Base-by-base conservation (phyloP, 2,888 invertebrate species). In the Megalurothrips usitatus region DNA sequence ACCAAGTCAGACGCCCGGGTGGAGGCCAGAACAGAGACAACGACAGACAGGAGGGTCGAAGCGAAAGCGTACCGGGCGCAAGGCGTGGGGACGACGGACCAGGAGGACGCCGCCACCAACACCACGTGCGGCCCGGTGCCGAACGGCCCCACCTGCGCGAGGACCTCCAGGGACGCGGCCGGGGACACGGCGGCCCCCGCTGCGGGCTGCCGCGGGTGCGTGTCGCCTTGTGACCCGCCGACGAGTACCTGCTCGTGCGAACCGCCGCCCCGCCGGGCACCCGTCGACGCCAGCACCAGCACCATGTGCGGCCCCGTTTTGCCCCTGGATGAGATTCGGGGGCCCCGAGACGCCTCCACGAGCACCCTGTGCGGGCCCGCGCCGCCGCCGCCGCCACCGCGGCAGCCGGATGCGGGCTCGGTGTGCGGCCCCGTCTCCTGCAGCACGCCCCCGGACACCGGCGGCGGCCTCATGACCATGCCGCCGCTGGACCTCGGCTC, bases 31-130 rank as follows among this genome's bases (percentile, higher is more conserved):
- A 4, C 34, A 6, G 34, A 43, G 34, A 6, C 34, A 4, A 2
- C 3, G 34, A 6, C 34, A 6, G 34, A 43, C 3, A 6, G 3
- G 6, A 43, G 34, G 6, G 34, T 43, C 6, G 34, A 43, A 43
- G 58, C 14, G 14, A 58, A 26, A 26, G 26, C 68, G 68, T 75
- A 75, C 26, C 68, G 23, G 0, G 68, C 68, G 68, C 68, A 26
- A n/a, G 68, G 68, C 68, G 68, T 75, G 68, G 68, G 68, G 23
- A 75, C 68, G 23, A 75, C 68, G 68, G 68, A 75, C 68, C 68
- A 75, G 26, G 68, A 75, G 68, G 68, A 75, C 68, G 68, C 68
- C 23, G 23, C 68, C 68, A 75, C 68, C 68, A 75, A 75, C 68
- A 75, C 68, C 68, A 75, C 26, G 68, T 75, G 68, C 68, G 68